A percentile compares a stretch with the other conserved stretches of the same genome.
Evolutionary conservation across 2,113 vertebrate species (phyloP).

Genomic region (Polyodon spathula): DNA sequence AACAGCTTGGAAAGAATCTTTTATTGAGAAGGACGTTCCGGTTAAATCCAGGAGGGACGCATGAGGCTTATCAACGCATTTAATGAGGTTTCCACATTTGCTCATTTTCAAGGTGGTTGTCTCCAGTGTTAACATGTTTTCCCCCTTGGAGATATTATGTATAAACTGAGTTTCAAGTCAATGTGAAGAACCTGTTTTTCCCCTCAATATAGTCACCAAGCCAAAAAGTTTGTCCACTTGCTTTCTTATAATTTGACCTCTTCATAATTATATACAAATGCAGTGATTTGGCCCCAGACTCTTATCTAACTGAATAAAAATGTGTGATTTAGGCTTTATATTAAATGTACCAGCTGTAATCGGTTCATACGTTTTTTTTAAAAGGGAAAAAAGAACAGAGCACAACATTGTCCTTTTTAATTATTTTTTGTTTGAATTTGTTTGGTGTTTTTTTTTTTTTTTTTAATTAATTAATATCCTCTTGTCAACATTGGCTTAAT

Average conservation of each 20-base stretch:
- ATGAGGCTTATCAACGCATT: slow-evolving; percentile 69
- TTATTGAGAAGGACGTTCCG: slow-evolving; percentile 13
- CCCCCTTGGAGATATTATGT: slow-evolving; percentile 28
- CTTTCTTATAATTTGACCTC: not conserved
- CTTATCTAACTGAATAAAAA: too few species aligned
- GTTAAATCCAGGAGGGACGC: slow-evolving; percentile 54
- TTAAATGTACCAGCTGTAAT: too few species aligned
- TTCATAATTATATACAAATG: too few species aligned
- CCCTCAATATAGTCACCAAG: slow-evolving; percentile 1
- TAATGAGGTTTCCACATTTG: slow-evolving; percentile 63
- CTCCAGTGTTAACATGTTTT: slow-evolving; percentile 39
- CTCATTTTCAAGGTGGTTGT: slow-evolving; percentile 46
- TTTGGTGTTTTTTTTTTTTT: too few species aligned
- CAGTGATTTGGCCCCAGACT: too few species aligned
- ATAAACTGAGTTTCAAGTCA: slow-evolving; percentile 41
- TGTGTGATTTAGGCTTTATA: too few species aligned
- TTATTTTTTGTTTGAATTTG: too few species aligned
- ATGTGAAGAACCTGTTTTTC: slow-evolving; percentile 25
- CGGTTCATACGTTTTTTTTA: too few species aligned
- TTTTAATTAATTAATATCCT: too few species aligned
- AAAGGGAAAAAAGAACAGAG: too few species aligned
- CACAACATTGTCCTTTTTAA: too few species aligned
- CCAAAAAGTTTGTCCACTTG: not conserved
- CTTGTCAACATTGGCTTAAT: too few species aligned
- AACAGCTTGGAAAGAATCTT: not conserved